Base-by-base conservation (phyloP, 2,797 vertebrate genomes). In the Gymnoscopelus microlampas region DNA sequence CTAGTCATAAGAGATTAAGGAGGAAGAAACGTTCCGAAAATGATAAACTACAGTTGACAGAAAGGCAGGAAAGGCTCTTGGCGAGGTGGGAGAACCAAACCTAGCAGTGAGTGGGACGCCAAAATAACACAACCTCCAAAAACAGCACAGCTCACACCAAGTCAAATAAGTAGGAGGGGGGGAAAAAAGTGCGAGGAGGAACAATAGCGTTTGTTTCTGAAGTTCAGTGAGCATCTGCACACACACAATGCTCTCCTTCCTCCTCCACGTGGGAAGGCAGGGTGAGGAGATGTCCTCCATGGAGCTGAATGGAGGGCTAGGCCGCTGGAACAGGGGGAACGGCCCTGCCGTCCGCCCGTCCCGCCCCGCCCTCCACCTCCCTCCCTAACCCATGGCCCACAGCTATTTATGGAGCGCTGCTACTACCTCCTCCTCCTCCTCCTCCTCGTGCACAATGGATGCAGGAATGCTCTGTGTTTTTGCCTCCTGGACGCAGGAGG, bases 141-240 rank as follows among this genome's bases (percentile, higher is more conserved):
- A 83, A 84, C 81, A 73, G 71, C 79, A 84, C 51, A 70, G 73
- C 73, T 60, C n/a, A 83, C 85, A 84, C 11, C 68, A 76, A 85
- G 70, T 76, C 88, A 86, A 89, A 86, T 82, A 68, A 80, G 4
- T 13, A 23, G 23, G 83, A 84, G 88, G 89, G 89, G 89, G 89
- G 26, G 26, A 7, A 44, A 91, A 87, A 92, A 89, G 78, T 76
- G 8, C 88, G 85, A 83, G 87, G 51, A 78, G 71, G 80, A 93
- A 93, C 92, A 94, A 94, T 94, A 76, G 91, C 79, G 81, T 88
- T 87, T 89, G 88, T 90, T 89, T 88, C 84, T 85, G 74, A 81
- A 74, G 88, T 81, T 86, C 75, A 85, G 85, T 85, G 85, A 91
- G 81, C 76, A 68, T 89, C 81, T 74, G 74, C 82, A 79, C 82